Percentiles rank a stretch among this genome's conserved stretches.
These are phyloP conservation scores for Eira barbara DNA, from an alignment of 2,113 vertebrate genomes.

Conservation along the genomic window DNA sequence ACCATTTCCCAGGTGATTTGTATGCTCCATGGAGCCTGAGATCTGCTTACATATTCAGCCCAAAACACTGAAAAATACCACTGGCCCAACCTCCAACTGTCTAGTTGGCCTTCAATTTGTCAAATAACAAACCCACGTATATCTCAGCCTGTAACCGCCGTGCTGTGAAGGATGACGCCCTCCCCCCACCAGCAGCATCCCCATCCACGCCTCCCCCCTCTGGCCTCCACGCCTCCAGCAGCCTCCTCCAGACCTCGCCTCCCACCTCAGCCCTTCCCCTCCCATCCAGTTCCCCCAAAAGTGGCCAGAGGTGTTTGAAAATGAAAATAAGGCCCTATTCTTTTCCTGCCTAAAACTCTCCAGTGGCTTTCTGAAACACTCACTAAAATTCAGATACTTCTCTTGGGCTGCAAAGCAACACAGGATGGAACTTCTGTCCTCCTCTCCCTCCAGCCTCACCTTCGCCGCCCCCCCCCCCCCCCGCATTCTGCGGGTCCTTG, in stretches of 20 bases:
- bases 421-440: rapidly evolving
- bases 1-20: background rate
- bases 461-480: background rate
- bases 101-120: background rate
- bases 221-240: background rate
- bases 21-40: background rate
- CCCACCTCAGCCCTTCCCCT: no score
- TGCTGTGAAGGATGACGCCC: background rate
- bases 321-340: background rate
- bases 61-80: background rate
- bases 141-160: background rate
- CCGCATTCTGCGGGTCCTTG: background rate
- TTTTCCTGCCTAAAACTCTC: background rate
- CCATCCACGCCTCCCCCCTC: rapidly evolving
- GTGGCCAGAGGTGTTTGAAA: background rate
- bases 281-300: background rate
- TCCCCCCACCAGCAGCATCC: rapidly evolving
- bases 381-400: background rate
- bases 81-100: no score
- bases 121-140: background rate
- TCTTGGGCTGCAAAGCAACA: background rate
- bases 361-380: background rate
- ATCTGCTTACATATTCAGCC: background rate
- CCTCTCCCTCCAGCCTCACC: background rate
- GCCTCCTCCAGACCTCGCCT: background rate